Evolutionary conservation across 1,140 invertebrate species (phyloP), one percentile per base, ranked within the genome.

Genomic region (Solen grandis): DNA sequence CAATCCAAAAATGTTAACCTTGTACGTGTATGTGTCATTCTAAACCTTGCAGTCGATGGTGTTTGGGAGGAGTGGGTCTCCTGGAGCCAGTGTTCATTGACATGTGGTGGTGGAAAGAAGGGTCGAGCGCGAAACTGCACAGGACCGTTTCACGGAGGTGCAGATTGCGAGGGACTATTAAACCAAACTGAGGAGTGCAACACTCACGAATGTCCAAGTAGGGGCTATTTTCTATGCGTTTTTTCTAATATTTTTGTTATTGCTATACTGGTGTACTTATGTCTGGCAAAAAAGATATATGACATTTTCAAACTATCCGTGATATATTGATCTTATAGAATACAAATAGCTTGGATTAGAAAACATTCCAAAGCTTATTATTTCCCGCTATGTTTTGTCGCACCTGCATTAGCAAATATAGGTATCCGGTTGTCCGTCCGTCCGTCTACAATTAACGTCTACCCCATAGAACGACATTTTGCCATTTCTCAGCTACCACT

Each of bases 11-110:
- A n/a, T n/a, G n/a, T n/a, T n/a, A n/a, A n/a, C n/a, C n/a, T n/a
- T n/a, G n/a, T n/a, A n/a, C n/a, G n/a, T n/a, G n/a, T n/a, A n/a
- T n/a, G n/a, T n/a, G n/a, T n/a, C n/a, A n/a, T n/a, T n/a, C n/a
- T n/a, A n/a, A n/a, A n/a, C n/a, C n/a, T 62, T 63, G 1, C 65
- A 90, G 89, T 89, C 25, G 86, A 90, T 78, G 89, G 89, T 16
- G 57, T 68, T 8, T 90, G 87, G 86, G 35, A 55, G 25, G 25
- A 22, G 1, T 96, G 69, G 93, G 94, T 1, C 94, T 95, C 29
- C 94, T 99, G 97, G 97, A 95, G 96, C 5, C 93, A 95, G 5
- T 99, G 97, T 92, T 97, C 95, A 84, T 96, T 96, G 0, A 96
- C 95, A 0, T 99, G 97, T 90, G 97, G 97, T 0, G 96, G 97